Conservation (phyloP, 1,140 invertebrate genomes). For the Caenorhabditis briggsae region DNA sequence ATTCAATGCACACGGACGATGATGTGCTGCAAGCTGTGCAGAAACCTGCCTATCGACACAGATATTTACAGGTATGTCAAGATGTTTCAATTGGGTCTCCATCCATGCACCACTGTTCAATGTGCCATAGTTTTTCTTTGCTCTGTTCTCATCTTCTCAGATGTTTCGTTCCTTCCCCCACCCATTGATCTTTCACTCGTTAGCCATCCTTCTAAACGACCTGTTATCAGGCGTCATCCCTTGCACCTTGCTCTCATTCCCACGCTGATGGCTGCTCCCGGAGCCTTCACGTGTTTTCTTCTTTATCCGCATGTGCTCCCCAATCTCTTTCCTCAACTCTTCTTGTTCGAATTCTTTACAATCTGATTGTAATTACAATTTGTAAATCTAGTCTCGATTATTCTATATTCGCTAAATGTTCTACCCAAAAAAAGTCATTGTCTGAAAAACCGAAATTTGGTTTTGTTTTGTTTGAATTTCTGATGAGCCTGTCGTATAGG, state of each 20-base stretch:
- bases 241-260: neutral
- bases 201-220: neutral
- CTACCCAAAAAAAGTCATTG: neutral
- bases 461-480: slow-evolving; percentile 43
- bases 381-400: neutral
- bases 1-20: slow-evolving; percentile 24
- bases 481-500: slow-evolving; percentile 26
- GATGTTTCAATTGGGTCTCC: neutral
- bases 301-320: slow-evolving; percentile 14
- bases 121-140: neutral
- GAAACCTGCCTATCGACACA: slow-evolving; percentile 13
- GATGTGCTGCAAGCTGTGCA: slow-evolving; percentile 31
- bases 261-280: neutral
- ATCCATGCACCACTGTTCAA: slow-evolving; percentile 17
- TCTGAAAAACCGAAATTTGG: neutral
- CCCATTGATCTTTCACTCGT: neutral
- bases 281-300: slow-evolving; percentile 26
- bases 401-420: neutral
- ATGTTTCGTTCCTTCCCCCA: slow-evolving; percentile 1
- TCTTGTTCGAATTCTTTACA: neutral
- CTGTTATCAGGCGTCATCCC: slow-evolving; percentile 18
- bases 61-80: slow-evolving; percentile 47
- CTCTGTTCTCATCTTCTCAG: neutral
- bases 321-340: neutral
- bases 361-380: too few species aligned